Base-by-base conservation (phyloP, 1,140 invertebrate species). In the Hetaerina americana region DNA sequence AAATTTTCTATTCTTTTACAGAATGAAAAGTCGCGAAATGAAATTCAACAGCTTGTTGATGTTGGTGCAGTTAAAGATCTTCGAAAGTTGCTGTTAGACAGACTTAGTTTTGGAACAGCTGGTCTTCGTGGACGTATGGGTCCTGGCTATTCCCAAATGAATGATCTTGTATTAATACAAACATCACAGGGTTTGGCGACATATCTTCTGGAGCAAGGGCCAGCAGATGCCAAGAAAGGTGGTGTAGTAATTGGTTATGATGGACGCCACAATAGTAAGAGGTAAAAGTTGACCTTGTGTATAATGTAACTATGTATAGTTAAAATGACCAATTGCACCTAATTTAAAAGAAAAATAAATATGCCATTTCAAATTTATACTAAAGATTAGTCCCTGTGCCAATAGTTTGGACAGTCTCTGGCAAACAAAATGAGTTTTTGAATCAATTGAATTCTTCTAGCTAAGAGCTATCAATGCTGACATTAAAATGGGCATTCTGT, bases 81-180 rank as follows among this genome's bases (percentile, higher is more conserved):
- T 6, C 79, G 79, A 15, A 82, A 85, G 70, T 78, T 89, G 67
- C 86, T 92, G 27, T 81, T 89, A 68, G 80, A 86, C 57, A 83
- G 90, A 15, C 85, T 96, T 72, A 86, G 89, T 76, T 96, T 96
- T 81, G 94, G 93, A 26, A 96, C 95, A 5, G 94, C 95, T 0
- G 95, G 97, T 1, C 82, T 99, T 6, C 85, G 98, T 72, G 93
- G 93, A 0, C 83, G 84, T 73, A 99, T 99, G 96, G 92, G 89
- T 22, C 89, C 94, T 49, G 98, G 97, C 0, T 98, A 92, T 78
- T 87, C 86, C 76, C 89, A 90, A 71, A 96, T 99, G 92, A 99
- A 99, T 83, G 96, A 99, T 82, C 84, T 99, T 27, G 96, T 98
- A 0, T 91, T 99, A 27, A 87, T 99, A 68, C 98, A 99, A 84